These are phyloP conservation scores for Chydorus sphaericus DNA, from an alignment of 2,888 invertebrate genomes.

Conservation along the genomic window DNA sequence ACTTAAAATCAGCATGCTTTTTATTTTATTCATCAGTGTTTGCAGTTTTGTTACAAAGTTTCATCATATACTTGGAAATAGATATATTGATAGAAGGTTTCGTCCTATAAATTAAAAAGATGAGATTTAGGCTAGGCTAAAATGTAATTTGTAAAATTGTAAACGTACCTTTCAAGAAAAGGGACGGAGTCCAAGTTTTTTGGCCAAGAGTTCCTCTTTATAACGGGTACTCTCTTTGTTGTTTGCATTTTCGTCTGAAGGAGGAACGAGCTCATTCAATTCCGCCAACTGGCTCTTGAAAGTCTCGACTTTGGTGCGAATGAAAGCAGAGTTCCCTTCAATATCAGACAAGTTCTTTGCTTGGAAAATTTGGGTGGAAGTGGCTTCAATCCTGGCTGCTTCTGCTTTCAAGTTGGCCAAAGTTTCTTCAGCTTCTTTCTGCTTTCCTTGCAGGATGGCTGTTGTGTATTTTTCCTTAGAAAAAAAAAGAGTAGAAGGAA, in stretches of 20 bases:
- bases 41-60: too few species aligned
- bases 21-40: too few species aligned
- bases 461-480: conserved; percentile 6
- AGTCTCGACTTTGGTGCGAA: neutral
- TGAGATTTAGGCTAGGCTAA: too few species aligned
- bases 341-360: neutral
- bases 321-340: neutral
- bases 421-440: neutral
- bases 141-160: too few species aligned
- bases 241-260: neutral
- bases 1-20: too few species aligned
- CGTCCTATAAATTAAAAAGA: neutral
- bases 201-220: neutral
- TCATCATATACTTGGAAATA: neutral
- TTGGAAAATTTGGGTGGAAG: neutral
- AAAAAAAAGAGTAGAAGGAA: neutral
- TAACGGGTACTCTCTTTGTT: neutral
- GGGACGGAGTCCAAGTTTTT: too few species aligned
- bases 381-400: neutral
- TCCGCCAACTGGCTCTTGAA: neutral
- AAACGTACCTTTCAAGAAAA: too few species aligned
- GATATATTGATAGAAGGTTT: neutral
- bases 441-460: neutral
- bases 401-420: neutral
- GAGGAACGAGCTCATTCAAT: neutral